Evolutionary conservation across 2,113 vertebrate species (phyloP).

Genomic region (Chinchilla lanigera): DNA sequence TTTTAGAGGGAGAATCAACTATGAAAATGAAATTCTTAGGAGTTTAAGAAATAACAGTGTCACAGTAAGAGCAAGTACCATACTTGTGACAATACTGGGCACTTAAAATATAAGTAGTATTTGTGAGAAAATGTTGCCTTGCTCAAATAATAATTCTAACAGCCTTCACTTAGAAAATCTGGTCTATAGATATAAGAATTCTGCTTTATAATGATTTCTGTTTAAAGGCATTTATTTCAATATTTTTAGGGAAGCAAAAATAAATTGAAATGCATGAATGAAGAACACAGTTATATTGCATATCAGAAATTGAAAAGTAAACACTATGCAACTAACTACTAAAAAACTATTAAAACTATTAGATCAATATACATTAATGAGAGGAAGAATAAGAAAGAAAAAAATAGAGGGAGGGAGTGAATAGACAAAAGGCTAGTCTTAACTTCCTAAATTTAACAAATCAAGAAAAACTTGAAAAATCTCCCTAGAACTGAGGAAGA

Average conservation of each 20-base stretch:
- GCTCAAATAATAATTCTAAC: neutral
- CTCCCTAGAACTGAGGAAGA: neutral
- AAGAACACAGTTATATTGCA: neutral
- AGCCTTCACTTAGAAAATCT: neutral
- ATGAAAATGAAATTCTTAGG: neutral
- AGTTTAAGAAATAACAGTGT: neutral
- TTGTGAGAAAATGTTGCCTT: neutral
- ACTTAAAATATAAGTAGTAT: neutral
- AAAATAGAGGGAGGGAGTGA: neutral
- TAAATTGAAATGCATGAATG: neutral
- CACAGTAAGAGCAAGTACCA: constrained; percentile 27
- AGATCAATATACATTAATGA: neutral
- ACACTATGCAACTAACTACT: neutral
- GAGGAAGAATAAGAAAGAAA: neutral
- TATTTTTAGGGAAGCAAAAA: neutral
- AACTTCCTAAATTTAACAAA: neutral
- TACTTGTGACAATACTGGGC: neutral
- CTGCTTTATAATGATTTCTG: neutral
- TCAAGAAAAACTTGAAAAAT: neutral
- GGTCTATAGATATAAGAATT: constrained; percentile 1
- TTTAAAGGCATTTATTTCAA: neutral
- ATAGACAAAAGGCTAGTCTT: neutral
- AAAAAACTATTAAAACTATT: neutral
- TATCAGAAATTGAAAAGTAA: neutral
- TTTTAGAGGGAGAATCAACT: neutral